These are phyloP conservation scores for Pseudomyrmex flavicornis DNA, from an alignment of 1,140 invertebrate species.

Conservation along the genomic window DNA sequence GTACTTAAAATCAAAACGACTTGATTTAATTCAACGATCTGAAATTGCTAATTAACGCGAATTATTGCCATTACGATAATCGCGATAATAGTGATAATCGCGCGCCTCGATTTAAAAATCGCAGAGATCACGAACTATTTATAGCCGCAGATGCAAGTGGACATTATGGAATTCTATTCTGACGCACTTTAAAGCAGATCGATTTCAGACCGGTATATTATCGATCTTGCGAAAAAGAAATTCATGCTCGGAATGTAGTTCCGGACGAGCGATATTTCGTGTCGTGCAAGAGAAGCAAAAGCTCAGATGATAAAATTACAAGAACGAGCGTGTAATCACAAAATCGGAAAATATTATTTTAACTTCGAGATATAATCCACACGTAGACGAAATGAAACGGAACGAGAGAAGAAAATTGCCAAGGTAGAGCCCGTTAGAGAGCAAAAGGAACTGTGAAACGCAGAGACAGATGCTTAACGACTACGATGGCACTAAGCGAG, in stretches of 20 bases:
- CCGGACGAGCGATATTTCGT: slow-evolving; percentile 50
- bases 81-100: slow-evolving; percentile 6
- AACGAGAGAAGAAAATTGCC: not conserved
- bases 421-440: slow-evolving; percentile 10
- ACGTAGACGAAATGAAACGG: not conserved
- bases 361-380: not conserved
- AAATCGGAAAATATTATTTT: slow-evolving; percentile 23
- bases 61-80: slow-evolving; percentile 26
- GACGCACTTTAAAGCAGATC: slow-evolving; percentile 50
- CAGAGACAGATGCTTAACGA: not conserved
- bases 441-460: not conserved
- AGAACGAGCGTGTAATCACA: not conserved
- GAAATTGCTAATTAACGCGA: slow-evolving; percentile 40
- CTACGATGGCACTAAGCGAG: not conserved
- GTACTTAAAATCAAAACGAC: not conserved
- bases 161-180: not conserved
- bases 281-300: not conserved
- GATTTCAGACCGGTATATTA: slow-evolving; percentile 68
- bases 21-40: slow-evolving; percentile 30
- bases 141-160: slow-evolving; percentile 16
- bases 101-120: slow-evolving; percentile 11
- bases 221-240: slow-evolving; percentile 60
- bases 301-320: too few species aligned
- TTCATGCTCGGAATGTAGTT: slow-evolving; percentile 57
- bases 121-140: slow-evolving; percentile 26